Evolutionary conservation across 1,140 invertebrate species (phyloP), one percentile per base, ranked within the genome.

Genomic region (Drosophila pruinosa): DNA sequence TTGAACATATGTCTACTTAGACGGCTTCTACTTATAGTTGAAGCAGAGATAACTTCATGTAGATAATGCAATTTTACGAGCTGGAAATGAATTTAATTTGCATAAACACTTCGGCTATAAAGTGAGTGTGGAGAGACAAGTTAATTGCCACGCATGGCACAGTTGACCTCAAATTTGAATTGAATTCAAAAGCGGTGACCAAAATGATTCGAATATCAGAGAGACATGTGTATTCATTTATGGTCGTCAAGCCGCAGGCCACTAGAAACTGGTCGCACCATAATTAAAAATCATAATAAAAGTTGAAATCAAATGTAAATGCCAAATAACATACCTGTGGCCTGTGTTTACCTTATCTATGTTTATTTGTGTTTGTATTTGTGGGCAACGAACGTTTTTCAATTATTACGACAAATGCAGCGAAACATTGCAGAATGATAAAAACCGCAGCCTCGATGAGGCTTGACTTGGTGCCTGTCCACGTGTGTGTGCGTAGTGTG

Each of bases 371-470:
- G 58, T 57, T 24, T 15, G 21, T 58, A 26, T 41, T 62, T 62
- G 58, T 41, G 45, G 58, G 12, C 14, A 62, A 7, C 58, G 31
- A 41, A 45, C 21, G 22, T 62, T 69, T 61, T 80, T 72, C 68
- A 76, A 85, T 78, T 82, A 79, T 83, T 83, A 68, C 65, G 63
- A 57, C 71, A 74, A 70, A 47, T 78, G 70, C 64, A 70, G 45
- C 58, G 54, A 38, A 63, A 77, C 69, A 73, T 72, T 81, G 78
- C 64, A n/a, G 58, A 61, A 67, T 67, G 65, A 72, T 54, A 81
- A 61, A 39, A 77, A 61, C 68, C 50, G 4, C 61, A 50, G 4
- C 24, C 52, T 62, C 58, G 58, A 57, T 63, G 34, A 21, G 14
- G 31, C 34, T 50, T 59, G 31, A 61, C 45, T 48, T 12, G 47